Base-by-base conservation (phyloP, 2,888 invertebrate species). In the Beris morrisii region DNA sequence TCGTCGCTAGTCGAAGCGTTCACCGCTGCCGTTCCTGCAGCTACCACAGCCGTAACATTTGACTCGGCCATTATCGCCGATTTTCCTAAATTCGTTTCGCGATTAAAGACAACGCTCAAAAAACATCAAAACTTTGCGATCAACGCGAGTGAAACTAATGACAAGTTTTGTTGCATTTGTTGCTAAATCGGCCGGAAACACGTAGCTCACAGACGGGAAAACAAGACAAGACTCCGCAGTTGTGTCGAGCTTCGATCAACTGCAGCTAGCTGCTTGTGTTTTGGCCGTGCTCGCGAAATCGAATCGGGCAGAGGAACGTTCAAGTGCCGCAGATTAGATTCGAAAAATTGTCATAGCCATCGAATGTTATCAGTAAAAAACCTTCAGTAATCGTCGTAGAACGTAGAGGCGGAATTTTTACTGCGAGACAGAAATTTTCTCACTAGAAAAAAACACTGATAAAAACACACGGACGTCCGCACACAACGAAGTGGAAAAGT, bases 1-100 rank as follows among this genome's bases (percentile, higher is more conserved):
- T 88, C 89, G 74, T 89, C 88, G 76, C 87, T 88, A 73, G 82
- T 71, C 43, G 72, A 73, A 44, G 53, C 58, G 30, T 61, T 61
- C 9, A 13, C 13, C 4, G 38, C 38, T 32, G 22, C 31, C 50
- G 59, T n/a, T 32, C 48, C 59, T 12, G 15, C 38, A n/a, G 59
- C 32, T n/a, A 11, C 50, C 9, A 59, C 50, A 3, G 38, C 50
- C 11, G 61, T 43, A 52, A 50, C 53, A 15, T 67, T 59, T 52
- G 66, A 66, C 15, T 67, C 65, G 32, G 68, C 70, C 65, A 69
- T 69, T 61, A 61, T 54, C 43, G 9, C 7, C 5, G 38, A 1
- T 9, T 7, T 31, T 56, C 5, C 6, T 13, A 54, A 54, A 12
- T 30, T 32, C 13, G 31, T 31, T 4, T 54, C 22, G 15, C 12